These are phyloP conservation scores for Anabas testudineus DNA, from an alignment of 2,797 vertebrate genomes.

Conservation along the genomic window DNA sequence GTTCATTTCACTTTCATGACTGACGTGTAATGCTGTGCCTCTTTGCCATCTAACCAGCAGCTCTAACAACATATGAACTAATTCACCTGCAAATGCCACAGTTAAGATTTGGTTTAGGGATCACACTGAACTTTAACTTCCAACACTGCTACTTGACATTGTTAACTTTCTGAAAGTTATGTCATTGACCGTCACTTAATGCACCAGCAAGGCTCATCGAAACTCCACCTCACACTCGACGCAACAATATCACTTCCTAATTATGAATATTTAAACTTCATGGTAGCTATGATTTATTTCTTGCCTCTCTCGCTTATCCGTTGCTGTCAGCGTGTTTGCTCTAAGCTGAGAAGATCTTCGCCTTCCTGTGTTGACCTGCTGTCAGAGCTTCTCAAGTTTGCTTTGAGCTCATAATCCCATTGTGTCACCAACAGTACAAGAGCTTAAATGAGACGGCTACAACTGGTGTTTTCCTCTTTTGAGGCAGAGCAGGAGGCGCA, in stretches of 20 bases:
- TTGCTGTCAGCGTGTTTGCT: constrained; percentile 21
- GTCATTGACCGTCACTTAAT: neutral
- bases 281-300: neutral
- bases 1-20: neutral
- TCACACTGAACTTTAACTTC: neutral
- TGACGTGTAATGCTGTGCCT: neutral
- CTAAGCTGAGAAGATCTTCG: constrained; percentile 18
- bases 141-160: neutral
- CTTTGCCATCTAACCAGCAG: neutral
- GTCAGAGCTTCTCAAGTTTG: constrained; percentile 36
- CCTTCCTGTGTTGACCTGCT: constrained; percentile 25
- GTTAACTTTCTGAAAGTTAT: too few relatives aligned
- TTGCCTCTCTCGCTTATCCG: neutral
- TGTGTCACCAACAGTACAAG: neutral
- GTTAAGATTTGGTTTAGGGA: too few relatives aligned
- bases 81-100: neutral
- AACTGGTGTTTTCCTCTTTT: constrained; percentile 22
- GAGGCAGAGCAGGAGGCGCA: constrained; percentile 20
- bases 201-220: neutral
- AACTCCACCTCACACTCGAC: neutral
- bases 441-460: constrained; percentile 6
- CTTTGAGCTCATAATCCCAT: constrained; percentile 20
- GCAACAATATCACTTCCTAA: neutral
- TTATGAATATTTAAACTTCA: neutral
- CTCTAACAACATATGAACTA: too few relatives aligned